Evolutionary conservation across 2,888 invertebrate species (phyloP), one percentile per base, ranked within the genome.

Genomic region (Trissonchulus sp.): DNA sequence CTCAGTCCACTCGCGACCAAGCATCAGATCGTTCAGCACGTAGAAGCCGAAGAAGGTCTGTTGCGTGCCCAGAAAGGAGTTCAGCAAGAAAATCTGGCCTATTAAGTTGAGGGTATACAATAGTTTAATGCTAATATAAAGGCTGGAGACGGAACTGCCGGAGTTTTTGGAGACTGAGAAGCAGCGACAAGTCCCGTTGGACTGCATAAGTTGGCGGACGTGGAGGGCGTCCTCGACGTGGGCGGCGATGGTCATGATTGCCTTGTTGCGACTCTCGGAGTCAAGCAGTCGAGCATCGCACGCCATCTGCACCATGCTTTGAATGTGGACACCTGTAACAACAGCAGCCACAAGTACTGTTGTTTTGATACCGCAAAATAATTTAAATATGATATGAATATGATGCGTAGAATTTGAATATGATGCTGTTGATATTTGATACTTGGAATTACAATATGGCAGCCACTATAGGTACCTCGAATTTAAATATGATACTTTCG

Each of bases 251-350:
- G 83, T 84, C 62, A 81, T 80, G 71, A 84, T 76, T 2, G 84
- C 84, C 28, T 81, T 78, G 34, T 80, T 80, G 23, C 84, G 77
- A 18, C 82, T 81, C 73, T 84, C 84, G 62, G 80, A 68, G 77
- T 84, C 84, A 63, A 84, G 79, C 62, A 84, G 76, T 30, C 84
- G 79, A 1, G 81, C 82, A 74, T 84, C 84, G 77, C 84, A 84
- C 28, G 84, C 84, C 84, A 84, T 84, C 74, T 84, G 83, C 36
- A 84, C 84, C 74, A 84, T 76, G 1, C 83, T 84, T 76, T 84
- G 84, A 60, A 84, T 82, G 75, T 84, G 84, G 73, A 84, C 83
- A 34, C 83, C 83, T 83, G 76, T 30, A 79, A 78, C 30, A 65
- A 65, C 65, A 65, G 34, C 8, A 60, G 60, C 60, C 18, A 18